Base-by-base conservation (phyloP, 2,113 vertebrate genomes). In the Sigmodon hispidus region DNA sequence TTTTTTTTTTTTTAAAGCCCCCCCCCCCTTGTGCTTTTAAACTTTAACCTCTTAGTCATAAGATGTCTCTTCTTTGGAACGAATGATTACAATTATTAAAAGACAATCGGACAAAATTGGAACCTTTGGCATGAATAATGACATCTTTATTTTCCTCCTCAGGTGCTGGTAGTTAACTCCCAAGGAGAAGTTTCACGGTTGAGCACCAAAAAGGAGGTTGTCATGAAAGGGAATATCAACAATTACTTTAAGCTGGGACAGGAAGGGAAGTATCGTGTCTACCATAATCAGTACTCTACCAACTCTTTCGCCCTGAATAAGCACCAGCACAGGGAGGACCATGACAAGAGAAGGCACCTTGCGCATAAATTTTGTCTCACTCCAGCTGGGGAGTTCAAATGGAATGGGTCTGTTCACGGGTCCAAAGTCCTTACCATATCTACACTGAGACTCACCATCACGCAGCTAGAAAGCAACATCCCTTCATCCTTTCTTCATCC, bases 341-440 rank as follows among this genome's bases (percentile, higher is more conserved):
- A 99, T 4, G 99, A 99, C 98, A 99, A 99, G 98, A 99, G 99
- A 45, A 97, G 99, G 36, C 99, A 99, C 97, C 99, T 99, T 76
- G 99, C 99, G 0, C 99, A 99, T 98, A 99, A 99, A 93, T 99
- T 99, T 98, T 99, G 99, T 97, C 98, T 99, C 98, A 99, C 99
- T 69, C 99, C 99, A 1, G 99, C 99, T 5, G 98, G 99, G 1
- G 99, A 99, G 97, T 99, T 99, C 98, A 99, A 99, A 95, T 99
- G 99, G 99, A 99, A 99, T 1, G 99, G 99, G 48, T 99, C 99
- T 73, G 99, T 99, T 91, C 99, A 99, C 3, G 99, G 99, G 26
- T 99, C 99, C 69, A 99, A 99, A 94, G 99, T 99, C 90, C 99
- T 99, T 40, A 99, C 99, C 11, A 98, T 99, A 95, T 99, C 99